A percentile compares a stretch with the other conserved stretches of the same genome.
These are phyloP conservation scores for Eupleurogrammus muticus DNA, from an alignment of 2,797 vertebrate genomes.

Conservation along the genomic window DNA sequence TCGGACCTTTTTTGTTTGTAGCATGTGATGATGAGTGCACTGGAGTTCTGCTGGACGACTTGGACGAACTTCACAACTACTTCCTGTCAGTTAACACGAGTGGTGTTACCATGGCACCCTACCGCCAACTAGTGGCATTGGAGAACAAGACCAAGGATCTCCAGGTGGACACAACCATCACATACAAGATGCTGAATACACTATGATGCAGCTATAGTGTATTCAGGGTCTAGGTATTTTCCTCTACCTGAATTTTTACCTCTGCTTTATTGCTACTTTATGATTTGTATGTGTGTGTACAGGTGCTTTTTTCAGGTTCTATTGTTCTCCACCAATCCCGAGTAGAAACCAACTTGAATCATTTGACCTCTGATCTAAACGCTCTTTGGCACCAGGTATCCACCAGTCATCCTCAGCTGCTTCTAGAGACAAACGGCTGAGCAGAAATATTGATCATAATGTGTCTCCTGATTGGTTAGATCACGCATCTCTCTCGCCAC, in stretches of 20 bases:
- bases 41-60: slow-evolving; percentile 83
- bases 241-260: too few relatives aligned
- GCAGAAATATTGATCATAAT: too few relatives aligned
- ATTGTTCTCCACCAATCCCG: slow-evolving; percentile 52
- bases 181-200: not conserved
- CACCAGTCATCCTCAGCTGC: not conserved
- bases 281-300: slow-evolving; percentile 14
- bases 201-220: too few relatives aligned
- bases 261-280: too few relatives aligned
- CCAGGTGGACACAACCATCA: slow-evolving; percentile 75
- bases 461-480: slow-evolving; percentile 75
- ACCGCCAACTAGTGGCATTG: slow-evolving; percentile 82
- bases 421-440: too few relatives aligned
- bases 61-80: slow-evolving; percentile 76
- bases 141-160: slow-evolving; percentile 84
- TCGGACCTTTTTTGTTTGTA: too few relatives aligned
- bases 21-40: slow-evolving; percentile 92
- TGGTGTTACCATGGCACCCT: slow-evolving; percentile 73
- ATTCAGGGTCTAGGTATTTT: too few relatives aligned
- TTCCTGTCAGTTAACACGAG: slow-evolving; percentile 85
- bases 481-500: slow-evolving; percentile 63
- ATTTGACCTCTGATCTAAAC: slow-evolving; percentile 74
- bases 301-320: slow-evolving; percentile 53
- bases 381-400: slow-evolving; percentile 82
- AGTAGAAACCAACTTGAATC: slow-evolving; percentile 68